Evolutionary conservation across 2,888 invertebrate genomes (phyloP).

Genomic region (Malthinus seriepunctatus): DNA sequence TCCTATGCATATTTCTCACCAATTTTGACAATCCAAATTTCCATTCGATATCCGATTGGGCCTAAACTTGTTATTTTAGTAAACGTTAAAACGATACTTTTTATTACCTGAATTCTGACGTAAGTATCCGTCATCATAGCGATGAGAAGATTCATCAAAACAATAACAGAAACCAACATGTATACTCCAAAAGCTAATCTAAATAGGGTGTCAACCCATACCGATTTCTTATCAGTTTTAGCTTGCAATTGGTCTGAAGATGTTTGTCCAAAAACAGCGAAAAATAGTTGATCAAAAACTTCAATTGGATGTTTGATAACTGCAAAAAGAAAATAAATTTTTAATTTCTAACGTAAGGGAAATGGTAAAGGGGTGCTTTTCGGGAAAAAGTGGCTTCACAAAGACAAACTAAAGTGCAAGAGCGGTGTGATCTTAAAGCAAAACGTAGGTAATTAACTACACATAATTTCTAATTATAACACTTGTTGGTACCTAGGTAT

Average conservation of each 20-base stretch:
- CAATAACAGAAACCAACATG: constrained; percentile 98
- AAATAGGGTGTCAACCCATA: constrained; percentile 85
- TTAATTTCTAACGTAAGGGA: no score
- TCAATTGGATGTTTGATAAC: constrained; percentile 88
- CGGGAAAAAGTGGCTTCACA: no score
- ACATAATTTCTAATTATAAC: no score
- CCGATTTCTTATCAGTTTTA: constrained; percentile 65
- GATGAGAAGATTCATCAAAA: constrained; percentile 98
- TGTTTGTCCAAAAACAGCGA: constrained; percentile 96
- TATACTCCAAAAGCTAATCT: constrained; percentile 91
- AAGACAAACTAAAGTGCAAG: no score
- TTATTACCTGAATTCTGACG: constrained; percentile 92
- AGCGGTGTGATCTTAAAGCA: no score
- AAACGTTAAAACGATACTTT: not conserved
- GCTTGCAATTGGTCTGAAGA: constrained; percentile 77
- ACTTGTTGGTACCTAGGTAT: no score
- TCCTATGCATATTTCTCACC: constrained; percentile 97
- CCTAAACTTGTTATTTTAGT: constrained; percentile 61
- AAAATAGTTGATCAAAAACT: constrained; percentile 97
- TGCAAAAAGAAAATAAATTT: constrained; percentile 57
- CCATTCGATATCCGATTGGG: constrained; percentile 99
- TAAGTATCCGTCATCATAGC: constrained; percentile 99
- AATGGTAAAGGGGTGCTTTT: no score
- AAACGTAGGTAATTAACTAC: no score
- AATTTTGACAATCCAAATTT: constrained; percentile 98